These are phyloP conservation scores for Acipenser ruthenus DNA, from an alignment of 2,797 vertebrate genomes.

Conservation along the genomic window DNA sequence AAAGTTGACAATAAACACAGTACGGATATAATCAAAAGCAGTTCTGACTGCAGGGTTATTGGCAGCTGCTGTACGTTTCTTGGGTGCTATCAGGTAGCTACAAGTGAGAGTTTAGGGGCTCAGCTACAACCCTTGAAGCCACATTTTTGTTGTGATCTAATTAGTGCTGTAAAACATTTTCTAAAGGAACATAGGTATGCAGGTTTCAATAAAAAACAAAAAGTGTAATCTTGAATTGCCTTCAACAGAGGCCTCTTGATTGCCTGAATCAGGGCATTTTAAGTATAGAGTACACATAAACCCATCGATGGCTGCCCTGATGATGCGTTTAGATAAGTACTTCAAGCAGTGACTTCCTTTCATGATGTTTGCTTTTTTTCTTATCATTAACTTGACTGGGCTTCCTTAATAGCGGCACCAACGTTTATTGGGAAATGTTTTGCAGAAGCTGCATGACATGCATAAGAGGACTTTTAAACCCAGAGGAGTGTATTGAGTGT, in stretches of 20 bases:
- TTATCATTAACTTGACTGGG: slow-evolving; percentile 50
- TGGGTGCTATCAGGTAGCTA: no score
- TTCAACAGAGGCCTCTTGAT: slow-evolving; percentile 16
- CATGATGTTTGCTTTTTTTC: slow-evolving; percentile 36
- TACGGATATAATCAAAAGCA: no score
- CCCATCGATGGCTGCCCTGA: slow-evolving; percentile 35
- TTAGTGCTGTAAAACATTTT: no score
- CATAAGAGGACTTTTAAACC: slow-evolving; percentile 7
- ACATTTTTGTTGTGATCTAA: no score
- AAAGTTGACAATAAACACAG: neutral
- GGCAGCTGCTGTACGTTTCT: no score
- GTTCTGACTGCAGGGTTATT: no score
- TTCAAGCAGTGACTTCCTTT: slow-evolving; percentile 39
- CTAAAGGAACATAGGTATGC: no score
- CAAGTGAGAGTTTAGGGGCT: no score
- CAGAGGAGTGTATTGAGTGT: neutral
- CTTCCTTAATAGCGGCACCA: slow-evolving; percentile 28
- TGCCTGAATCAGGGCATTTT: slow-evolving; percentile 41
- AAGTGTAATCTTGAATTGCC: no score
- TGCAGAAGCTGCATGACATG: slow-evolving; percentile 21
- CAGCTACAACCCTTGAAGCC: no score
- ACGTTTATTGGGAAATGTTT: slow-evolving; percentile 17
- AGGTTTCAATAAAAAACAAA: no score
- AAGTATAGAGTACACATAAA: slow-evolving; percentile 19
- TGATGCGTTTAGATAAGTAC: slow-evolving; percentile 44